A percentile compares a stretch with the other conserved stretches of the same genome.
Conservation (phyloP, 2,888 invertebrate genomes). For the Leucophenga montana region DNA sequence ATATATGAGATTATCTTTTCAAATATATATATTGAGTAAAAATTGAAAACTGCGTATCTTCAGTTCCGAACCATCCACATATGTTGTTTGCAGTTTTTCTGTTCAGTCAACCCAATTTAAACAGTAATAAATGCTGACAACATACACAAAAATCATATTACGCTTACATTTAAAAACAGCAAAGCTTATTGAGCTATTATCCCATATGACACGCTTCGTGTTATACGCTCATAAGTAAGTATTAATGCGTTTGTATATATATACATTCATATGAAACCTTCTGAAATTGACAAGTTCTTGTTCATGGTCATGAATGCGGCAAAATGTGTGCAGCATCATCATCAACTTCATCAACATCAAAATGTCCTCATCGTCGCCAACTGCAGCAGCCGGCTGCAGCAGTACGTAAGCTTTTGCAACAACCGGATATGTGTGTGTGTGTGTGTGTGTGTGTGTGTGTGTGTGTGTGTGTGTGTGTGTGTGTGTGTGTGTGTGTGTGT, state of each 20-base stretch:
- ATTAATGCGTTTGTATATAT: constrained; percentile 12
- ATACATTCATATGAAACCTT: constrained; percentile 33
- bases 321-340: constrained; percentile 29
- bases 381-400: background rate
- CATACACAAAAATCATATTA: no score
- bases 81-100: no score
- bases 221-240: no score
- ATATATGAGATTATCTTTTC: no score
- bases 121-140: no score
- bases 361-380: constrained; percentile 12
- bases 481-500: constrained; percentile 8
- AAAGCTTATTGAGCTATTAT: no score
- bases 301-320: constrained; percentile 52
- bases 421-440: background rate
- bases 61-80: no score
- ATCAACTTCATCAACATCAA: constrained; percentile 38
- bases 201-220: no score
- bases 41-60: no score
- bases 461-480: constrained; percentile 5
- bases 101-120: no score
- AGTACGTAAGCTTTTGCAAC: constrained; percentile 36
- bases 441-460: constrained; percentile 10
- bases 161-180: no score
- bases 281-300: constrained; percentile 55
- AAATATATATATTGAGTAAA: no score